Base-by-base conservation (phyloP, 2,113 vertebrate genomes). In the Caranx ignobilis region DNA sequence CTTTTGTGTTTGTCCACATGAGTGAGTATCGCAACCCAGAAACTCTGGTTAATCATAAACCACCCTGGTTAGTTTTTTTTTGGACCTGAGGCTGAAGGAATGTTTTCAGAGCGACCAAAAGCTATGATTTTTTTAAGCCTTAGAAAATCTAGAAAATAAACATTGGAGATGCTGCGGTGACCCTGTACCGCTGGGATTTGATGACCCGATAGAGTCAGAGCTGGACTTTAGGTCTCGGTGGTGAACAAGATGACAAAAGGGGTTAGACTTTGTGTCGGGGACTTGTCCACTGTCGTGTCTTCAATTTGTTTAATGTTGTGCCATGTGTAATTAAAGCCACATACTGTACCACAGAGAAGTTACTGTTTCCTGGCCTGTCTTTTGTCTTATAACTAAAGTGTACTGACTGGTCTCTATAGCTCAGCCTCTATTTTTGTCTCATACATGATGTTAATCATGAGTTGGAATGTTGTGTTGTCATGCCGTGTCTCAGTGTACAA, bases 21-120 rank as follows among this genome's bases (percentile, higher is more conserved):
- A 73, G 50, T 50, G 18, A 70, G 18, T 52, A 64, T 18, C 4
- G 5, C n/a, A 62, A 71, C 43, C 26, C n/a, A 71, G 39, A 80
- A 81, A 81, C 48, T 52, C 45, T 32, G 45, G 50, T 79, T 45
- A 72, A 78, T 66, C 31, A 60, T 75, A 43, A 74, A 81, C 47
- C 5, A 65, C 43, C 26, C 41, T 34, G 19, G 39, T 63, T 66
- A 26, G 19, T 50, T 56, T 71, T 41, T 71, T 41, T 65, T 65
- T 21, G 19, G n/a, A 37, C 7, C 32, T 16, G 32, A 72, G 32
- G 59, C 12, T 74, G 60, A 68, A 37, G 57, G n/a, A 62, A 48
- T 50, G 61, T 63, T 32, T 60, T 32, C 31, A 34, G n/a, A 74
- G n/a, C n/a, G 18, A 16, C 43, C 48, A 1, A 41, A 19, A 43